phyloP scores from a whole-genome alignment of 2,888 invertebrate genomes.

The Alcis repandata region DNA sequence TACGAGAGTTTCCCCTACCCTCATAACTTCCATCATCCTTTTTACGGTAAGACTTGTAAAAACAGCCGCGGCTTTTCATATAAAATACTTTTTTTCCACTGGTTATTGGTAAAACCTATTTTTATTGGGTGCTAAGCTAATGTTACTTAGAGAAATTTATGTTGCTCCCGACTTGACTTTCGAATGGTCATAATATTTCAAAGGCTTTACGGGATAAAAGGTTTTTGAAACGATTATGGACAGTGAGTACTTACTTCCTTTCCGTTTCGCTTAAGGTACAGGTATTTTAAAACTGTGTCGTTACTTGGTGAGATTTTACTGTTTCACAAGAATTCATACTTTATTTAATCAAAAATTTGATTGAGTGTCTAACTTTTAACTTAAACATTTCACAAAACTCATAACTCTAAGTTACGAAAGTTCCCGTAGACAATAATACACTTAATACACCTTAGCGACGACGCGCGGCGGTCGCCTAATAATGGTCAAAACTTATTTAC shows the following conservation, averaged over 20 bases:
- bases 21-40: slow-evolving; percentile 84
- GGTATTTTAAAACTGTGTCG: background rate
- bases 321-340: too few species aligned
- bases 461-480: too few species aligned
- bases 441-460: too few species aligned
- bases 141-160: slow-evolving; percentile 34
- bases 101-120: slow-evolving; percentile 60
- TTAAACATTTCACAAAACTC: too few species aligned
- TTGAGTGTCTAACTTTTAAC: too few species aligned
- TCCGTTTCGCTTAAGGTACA: background rate
- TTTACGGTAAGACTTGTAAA: slow-evolving; percentile 81
- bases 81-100: slow-evolving; percentile 65
- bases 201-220: slow-evolving; percentile 20
- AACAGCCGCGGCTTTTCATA: slow-evolving; percentile 71
- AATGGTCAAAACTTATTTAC: too few species aligned
- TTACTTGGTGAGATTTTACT: background rate
- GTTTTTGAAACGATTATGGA: slow-evolving; percentile 15
- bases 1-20: slow-evolving; percentile 82
- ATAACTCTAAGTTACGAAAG: too few species aligned
- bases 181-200: slow-evolving; percentile 27
- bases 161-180: slow-evolving; percentile 23
- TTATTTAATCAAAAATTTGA: too few species aligned
- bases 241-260: slow-evolving; percentile 1
- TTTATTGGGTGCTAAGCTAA: slow-evolving; percentile 43
- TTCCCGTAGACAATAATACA: too few species aligned